Evolutionary conservation across 2,888 invertebrate species (phyloP), one percentile per base, ranked within the genome.

Genomic region (Orchestes rusci): DNA sequence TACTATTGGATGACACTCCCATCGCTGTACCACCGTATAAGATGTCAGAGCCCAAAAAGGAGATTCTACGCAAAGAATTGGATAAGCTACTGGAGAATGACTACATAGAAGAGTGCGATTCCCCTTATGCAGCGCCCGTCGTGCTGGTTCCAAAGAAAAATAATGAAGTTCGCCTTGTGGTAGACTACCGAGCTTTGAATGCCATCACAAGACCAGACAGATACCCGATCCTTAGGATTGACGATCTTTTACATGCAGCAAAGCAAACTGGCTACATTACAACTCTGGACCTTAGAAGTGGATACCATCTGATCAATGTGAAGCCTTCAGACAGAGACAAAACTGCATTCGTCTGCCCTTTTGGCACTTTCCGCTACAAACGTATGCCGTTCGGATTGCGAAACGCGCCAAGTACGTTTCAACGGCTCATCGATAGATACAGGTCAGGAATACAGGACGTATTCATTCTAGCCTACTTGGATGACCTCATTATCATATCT

Each of bases 91-190:
- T 31, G n/a, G 1, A 31, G 3, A 1, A 51, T 65, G 2, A 17
- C n/a, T 38, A 45, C 19, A 49, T 51, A 3, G 64, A 67, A 36
- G 64, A 65, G 31, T 61, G n/a, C n/a, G n/a, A n/a, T n/a, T n/a
- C n/a, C n/a, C n/a, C n/a, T n/a, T n/a, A n/a, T n/a, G n/a, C n/a
- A 60, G 56, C 64, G 4, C 64, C 64, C 3, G 58, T 56, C 1
- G 57, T 68, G 0, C 45, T 66, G 39, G 59, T 67, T 5, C 60
- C 60, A 0, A 67, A 66, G 20, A 37, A 41, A 3, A 39, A 46
- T 35, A 48, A 50, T 13, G 19, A 27, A 7, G 17, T 48, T 19
- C 37, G 55, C 7, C 18, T 56, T 10, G 52, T 53, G 30, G 40
- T 56, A 2, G 54, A 55, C 20, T 54, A 52, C 27, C 45, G 53